phyloP scores from a whole-genome alignment of 1,140 invertebrate species.

The Leptopilina clavipes region DNA sequence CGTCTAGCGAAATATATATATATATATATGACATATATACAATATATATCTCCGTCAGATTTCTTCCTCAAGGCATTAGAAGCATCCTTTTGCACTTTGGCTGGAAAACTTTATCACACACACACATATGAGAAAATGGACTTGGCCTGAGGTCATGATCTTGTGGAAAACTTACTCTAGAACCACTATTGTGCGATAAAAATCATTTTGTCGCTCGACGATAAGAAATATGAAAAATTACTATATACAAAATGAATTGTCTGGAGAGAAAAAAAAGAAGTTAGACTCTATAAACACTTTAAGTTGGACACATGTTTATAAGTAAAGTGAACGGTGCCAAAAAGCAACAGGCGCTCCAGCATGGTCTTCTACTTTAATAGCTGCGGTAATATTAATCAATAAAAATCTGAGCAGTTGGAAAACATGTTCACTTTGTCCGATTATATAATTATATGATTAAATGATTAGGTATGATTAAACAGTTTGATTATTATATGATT shows the following conservation, averaged over 20 bases:
- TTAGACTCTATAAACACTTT: not conserved
- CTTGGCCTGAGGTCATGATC: slow-evolving; percentile 11
- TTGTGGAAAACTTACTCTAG: not conserved
- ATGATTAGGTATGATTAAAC: no score
- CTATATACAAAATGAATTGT: not conserved
- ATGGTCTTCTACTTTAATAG: slow-evolving; percentile 6
- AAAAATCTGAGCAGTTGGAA: slow-evolving; percentile 12
- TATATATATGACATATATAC: no score
- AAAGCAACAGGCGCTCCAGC: slow-evolving; percentile 15
- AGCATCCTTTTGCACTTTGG: slow-evolving; percentile 3
- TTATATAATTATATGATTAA: not conserved
- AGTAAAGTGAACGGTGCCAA: slow-evolving; percentile 27
- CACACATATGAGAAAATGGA: slow-evolving; percentile 12
- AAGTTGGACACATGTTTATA: not conserved
- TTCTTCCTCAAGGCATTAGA: slow-evolving; percentile 9
- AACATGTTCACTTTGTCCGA: slow-evolving; percentile 10
- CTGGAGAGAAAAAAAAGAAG: not conserved
- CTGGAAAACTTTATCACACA: slow-evolving; percentile 1
- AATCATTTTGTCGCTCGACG: not conserved
- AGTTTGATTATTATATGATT: no score
- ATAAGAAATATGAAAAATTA: not conserved
- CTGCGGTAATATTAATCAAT: slow-evolving; percentile 12
- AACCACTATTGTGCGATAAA: not conserved
- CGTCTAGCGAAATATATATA: not conserved
- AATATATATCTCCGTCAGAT: not conserved